Conservation (phyloP, 2,113 vertebrate genomes). For the Sinocyclocheilus anshuiensis region DNA sequence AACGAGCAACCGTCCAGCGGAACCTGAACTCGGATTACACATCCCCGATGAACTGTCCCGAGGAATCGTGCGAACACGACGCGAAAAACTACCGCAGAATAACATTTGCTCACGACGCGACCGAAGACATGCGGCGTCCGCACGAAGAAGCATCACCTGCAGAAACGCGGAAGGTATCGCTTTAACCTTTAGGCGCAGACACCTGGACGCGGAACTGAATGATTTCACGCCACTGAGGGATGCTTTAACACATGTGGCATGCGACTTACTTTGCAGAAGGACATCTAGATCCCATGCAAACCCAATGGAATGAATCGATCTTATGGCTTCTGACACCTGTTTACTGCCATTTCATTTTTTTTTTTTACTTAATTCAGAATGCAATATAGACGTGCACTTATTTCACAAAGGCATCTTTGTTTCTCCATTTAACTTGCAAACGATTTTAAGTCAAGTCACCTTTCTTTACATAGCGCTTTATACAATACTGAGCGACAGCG, state of each 20-base stretch:
- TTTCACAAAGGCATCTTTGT: not conserved
- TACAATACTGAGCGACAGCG: too few relatives aligned
- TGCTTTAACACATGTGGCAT: constrained; percentile 3
- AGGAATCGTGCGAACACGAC: not conserved
- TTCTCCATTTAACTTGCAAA: not conserved
- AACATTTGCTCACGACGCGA: not conserved
- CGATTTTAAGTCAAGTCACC: not conserved
- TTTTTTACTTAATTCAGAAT: constrained; percentile 42
- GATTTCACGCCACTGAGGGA: not conserved
- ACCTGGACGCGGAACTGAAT: not conserved
- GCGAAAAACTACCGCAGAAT: not conserved
- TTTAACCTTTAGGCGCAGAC: not conserved
- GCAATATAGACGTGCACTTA: not conserved
- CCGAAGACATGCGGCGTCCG: not conserved
- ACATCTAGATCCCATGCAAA: constrained; percentile 29
- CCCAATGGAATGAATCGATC: constrained; percentile 46
- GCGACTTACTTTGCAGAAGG: constrained; percentile 32
- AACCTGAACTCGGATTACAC: constrained; percentile 25
- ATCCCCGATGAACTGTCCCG: not conserved
- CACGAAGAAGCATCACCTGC: constrained; percentile 8
- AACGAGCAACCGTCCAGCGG: not conserved
- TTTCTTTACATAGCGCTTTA: too few relatives aligned
- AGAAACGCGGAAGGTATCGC: not conserved
- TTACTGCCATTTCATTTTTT: constrained; percentile 71
- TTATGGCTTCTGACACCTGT: constrained; percentile 79